Evolutionary conservation across 2,888 invertebrate genomes (phyloP), one percentile per base, ranked within the genome.

Genomic region (Sepiola atlantica): DNA sequence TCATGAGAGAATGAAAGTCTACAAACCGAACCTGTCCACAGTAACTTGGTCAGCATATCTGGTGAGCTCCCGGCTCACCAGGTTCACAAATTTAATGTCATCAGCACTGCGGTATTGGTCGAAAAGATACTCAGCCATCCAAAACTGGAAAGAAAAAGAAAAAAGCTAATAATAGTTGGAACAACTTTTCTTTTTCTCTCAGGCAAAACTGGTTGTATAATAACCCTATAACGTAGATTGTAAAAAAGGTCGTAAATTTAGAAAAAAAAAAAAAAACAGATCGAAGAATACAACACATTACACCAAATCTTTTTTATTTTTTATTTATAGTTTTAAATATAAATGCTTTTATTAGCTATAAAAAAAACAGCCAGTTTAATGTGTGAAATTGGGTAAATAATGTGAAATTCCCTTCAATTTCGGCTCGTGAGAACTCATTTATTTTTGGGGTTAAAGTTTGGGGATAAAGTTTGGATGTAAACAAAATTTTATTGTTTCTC

Each of bases 61-160:
- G 57, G 94, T 94, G 16, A 96, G 91, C 94, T 96, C 96, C 91
- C 94, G 94, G n/a, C 95, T 91, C 35, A 96, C 95, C 54, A 95
- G 94, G 45, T 95, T 95, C 35, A 96, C 95, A 96, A 96, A 96
- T n/a, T 94, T 55, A 21, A 95, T 94, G 94, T 96, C 96, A 94
- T 95, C 95, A 77, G 94, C 61, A 16, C 95, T 95, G 57, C 96
- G 95, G 94, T 96, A 96, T 18, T 95, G 95, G 91, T 95, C 94
- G 55, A 95, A 95, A 0, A 96, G 35, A 91, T 94, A 95, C 54
- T 93, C 94, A 93, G 95, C 96, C 96, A 96, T 95, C 12, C 93
- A 55, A 55, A 45, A 92, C 92, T 92, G 92, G 14, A 92, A 92
- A 10, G 21, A 35, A 91, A 12, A 92, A 92, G 24, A 24, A n/a